phyloP scores from a whole-genome alignment of 2,888 invertebrate genomes.

The Lordiphosa andalusiaca region DNA sequence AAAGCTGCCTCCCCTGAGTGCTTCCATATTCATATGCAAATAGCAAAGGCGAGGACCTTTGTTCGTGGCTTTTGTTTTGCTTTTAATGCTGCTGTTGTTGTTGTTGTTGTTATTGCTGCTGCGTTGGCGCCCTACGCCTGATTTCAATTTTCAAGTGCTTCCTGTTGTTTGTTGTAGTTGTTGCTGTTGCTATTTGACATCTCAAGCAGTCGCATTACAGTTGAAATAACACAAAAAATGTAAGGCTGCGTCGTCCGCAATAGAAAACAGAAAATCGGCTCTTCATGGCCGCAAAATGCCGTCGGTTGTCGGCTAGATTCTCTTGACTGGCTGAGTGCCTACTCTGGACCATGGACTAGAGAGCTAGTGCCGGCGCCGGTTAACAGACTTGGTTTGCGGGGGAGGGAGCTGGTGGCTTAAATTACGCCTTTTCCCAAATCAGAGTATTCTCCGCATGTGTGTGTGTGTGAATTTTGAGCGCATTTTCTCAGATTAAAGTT shows the following conservation, averaged over 20 bases:
- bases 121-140: conserved; percentile 58
- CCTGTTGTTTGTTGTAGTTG: conserved; percentile 49
- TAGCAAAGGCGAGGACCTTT: conserved; percentile 63
- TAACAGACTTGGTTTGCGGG: conserved; percentile 16
- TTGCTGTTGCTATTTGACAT: conserved; percentile 58
- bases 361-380: conserved; percentile 29
- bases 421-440: conserved; percentile 1
- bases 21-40: conserved; percentile 68
- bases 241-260: conserved; percentile 22
- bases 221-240: conserved; percentile 49
- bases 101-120: conserved; percentile 22
- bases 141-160: conserved; percentile 72
- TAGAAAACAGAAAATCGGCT: conserved; percentile 64
- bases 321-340: conserved; percentile 59
- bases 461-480: conserved; percentile 17
- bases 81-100: conserved; percentile 22
- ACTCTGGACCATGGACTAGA: conserved; percentile 28
- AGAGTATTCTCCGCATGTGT: conserved; percentile 4
- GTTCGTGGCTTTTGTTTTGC: conserved; percentile 32
- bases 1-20: conserved; percentile 42
- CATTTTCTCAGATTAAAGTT: conserved; percentile 56
- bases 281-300: conserved; percentile 56
- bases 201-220: conserved; percentile 70
- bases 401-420: conserved; percentile 5
- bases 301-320: conserved; percentile 26